These are phyloP conservation scores for Trypoxylus dichotomus DNA, from an alignment of 1,140 invertebrate species.

Conservation along the genomic window DNA sequence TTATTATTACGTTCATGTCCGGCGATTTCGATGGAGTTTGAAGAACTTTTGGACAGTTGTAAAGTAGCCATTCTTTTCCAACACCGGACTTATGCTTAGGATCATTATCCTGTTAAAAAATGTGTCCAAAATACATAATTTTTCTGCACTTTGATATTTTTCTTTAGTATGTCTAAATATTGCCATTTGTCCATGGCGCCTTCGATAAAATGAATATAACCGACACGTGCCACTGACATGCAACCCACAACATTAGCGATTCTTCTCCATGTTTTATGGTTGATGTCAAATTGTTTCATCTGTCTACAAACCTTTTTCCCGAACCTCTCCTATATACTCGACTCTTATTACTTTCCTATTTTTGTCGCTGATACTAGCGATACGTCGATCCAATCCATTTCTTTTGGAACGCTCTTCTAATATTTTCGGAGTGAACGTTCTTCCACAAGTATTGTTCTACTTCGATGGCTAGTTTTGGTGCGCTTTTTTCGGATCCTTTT, in stretches of 20 bases:
- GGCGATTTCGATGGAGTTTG: conserved; percentile 31
- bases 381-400: too few species aligned
- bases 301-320: too few species aligned
- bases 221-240: not conserved
- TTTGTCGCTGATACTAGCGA: too few species aligned
- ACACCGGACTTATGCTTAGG: not conserved
- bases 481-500: too few species aligned
- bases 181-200: conserved; percentile 40
- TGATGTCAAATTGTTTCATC: conserved; percentile 1
- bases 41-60: conserved; percentile 4
- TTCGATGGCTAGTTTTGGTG: too few species aligned
- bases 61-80: not conserved
- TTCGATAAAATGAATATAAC: conserved; percentile 39
- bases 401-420: too few species aligned
- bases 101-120: not conserved
- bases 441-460: too few species aligned
- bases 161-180: conserved; percentile 36
- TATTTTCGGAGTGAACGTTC: too few species aligned
- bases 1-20: conserved; percentile 40
- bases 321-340: too few species aligned
- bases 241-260: not conserved
- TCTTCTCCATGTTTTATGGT: not conserved
- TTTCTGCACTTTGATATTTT: conserved; percentile 37
- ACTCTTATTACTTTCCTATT: too few species aligned
- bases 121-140: conserved; percentile 39